Base-by-base conservation (phyloP, 2,797 vertebrate genomes). In the Sebastes itinus region DNA sequence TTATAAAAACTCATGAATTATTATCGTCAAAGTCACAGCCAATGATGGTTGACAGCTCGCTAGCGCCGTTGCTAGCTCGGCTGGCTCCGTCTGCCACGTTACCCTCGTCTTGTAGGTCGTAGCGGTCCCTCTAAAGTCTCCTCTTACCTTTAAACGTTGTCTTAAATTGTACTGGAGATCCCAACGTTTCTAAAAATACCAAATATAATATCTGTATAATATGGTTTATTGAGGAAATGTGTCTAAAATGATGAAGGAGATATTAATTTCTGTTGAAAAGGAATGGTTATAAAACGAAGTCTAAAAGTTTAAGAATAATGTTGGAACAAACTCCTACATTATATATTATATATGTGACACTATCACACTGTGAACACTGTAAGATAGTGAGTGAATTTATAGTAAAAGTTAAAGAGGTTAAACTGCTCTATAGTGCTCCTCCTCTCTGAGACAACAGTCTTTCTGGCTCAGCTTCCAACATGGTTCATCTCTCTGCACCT, bases 401-500 rank as follows among this genome's bases (percentile, higher is more conserved):
- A 2, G 49, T 3, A 54, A 38, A 52, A 58, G 22, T 73, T 71
- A 14, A 25, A 61, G 64, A 61, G 49, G 42, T 85, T 58, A 70
- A 78, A 75, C 68, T 65, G 72, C 56, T 56, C 16, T 32, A 54
- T 35, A 12, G 18, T 62, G 28, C n/a, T 30, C 71, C 5, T 8
- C 20, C 56, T 75, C 58, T 55, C n/a, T 55, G 11, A 30, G 61
- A 80, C 63, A 46, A 52, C 38, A 64, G 70, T 35, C 22, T 67
- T 67, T 42, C 13, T 58, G 9, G 8, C 18, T 80, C 32, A 27
- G 61, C 58, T 49, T 71, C 74, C 62, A 42, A 76, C 69, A 42
- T 11, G 52, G 18, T 61, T 80, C 28, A 73, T 73, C 59, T 70
- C 55, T 72, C 49, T 2, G 46, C 70, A 65, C 52, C 83, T n/a